Evolutionary conservation across 2,113 vertebrate genomes (phyloP).

Genomic region (Mirza zaza): DNA sequence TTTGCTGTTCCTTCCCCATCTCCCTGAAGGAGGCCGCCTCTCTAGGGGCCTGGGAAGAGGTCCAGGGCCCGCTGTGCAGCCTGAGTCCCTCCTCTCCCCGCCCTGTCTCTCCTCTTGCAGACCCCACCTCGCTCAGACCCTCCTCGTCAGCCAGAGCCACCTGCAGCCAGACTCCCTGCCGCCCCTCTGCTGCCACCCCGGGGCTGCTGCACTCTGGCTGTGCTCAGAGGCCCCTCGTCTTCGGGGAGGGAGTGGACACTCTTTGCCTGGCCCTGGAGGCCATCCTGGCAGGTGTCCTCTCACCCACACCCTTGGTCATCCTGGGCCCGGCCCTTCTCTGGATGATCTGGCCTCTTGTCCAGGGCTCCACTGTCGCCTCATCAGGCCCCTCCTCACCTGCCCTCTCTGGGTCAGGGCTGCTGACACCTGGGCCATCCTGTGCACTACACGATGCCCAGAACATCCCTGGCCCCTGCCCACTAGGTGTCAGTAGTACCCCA

Average conservation of each 20-base stretch:
- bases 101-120: not conserved
- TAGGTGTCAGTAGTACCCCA: not conserved
- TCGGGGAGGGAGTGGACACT: not conserved
- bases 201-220: not conserved
- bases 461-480: not conserved
- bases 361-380: no score
- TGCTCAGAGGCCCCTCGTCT: not conserved
- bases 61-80: not conserved
- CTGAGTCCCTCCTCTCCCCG: accelerated
- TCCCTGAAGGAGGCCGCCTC: not conserved
- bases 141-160: accelerated
- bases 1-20: not conserved
- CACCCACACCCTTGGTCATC: no score
- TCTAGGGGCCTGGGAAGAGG: not conserved
- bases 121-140: not conserved
- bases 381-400: not conserved
- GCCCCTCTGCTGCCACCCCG: accelerated
- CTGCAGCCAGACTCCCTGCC: not conserved
- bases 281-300: not conserved
- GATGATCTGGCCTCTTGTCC: not conserved
- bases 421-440: not conserved
- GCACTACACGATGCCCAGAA: not conserved
- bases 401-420: not conserved
- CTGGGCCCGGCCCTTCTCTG: not conserved
- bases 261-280: not conserved